Evolutionary conservation across 2,113 vertebrate genomes (phyloP).

Genomic region (Chaetodon auriga): DNA sequence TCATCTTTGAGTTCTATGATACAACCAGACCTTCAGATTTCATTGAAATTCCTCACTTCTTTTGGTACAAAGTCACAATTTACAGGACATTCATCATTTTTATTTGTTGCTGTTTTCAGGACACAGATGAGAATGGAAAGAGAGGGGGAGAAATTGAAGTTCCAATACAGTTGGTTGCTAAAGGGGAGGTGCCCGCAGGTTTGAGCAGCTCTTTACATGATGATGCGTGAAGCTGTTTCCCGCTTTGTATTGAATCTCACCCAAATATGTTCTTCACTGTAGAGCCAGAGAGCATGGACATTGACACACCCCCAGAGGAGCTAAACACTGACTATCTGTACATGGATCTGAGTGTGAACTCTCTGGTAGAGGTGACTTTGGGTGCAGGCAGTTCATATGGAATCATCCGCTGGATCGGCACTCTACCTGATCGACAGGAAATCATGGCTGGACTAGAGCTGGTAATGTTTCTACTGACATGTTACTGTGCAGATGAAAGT

Average conservation of each 20-base stretch:
- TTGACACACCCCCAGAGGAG: not conserved
- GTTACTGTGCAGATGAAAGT: not conserved
- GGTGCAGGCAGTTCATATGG: constrained; percentile 76
- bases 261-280: not conserved
- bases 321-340: not conserved
- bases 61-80: not conserved
- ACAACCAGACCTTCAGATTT: not conserved
- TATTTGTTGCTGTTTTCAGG: constrained; percentile 76
- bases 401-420: constrained; percentile 90
- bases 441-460: constrained; percentile 88
- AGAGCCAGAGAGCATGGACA: constrained; percentile 52
- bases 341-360: constrained; percentile 77
- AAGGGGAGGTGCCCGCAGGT: constrained; percentile 83
- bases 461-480: constrained; percentile 72
- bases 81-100: not conserved
- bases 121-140: constrained; percentile 76
- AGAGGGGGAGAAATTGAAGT: constrained; percentile 77
- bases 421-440: constrained; percentile 62
- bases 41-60: not conserved
- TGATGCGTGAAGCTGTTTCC: rapidly evolving
- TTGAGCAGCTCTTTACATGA: not conserved
- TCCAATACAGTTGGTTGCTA: constrained; percentile 79
- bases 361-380: constrained; percentile 87
- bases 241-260: not conserved
- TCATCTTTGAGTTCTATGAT: not conserved